Percentiles rank a stretch among this genome's conserved stretches.
phyloP scores from a whole-genome alignment of 2,797 vertebrate species.

The Hipposideros larvatus region DNA sequence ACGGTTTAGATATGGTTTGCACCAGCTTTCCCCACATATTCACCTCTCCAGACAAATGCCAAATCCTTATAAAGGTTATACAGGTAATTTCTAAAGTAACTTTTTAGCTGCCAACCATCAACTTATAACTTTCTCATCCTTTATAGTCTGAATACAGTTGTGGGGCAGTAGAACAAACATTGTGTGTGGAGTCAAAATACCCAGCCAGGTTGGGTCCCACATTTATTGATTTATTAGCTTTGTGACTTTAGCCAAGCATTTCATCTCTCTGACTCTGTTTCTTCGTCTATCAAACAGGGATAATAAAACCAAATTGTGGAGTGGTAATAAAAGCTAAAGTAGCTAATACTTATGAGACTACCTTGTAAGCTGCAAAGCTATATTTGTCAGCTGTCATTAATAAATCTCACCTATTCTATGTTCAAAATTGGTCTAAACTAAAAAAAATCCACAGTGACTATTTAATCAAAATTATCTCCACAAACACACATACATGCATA shows the following conservation, averaged over 20 bases:
- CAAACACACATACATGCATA: not conserved
- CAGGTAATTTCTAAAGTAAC: conserved; percentile 55
- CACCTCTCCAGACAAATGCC: not conserved
- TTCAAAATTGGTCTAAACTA: not conserved
- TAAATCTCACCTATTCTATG: not conserved
- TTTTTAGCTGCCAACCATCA: conserved; percentile 8
- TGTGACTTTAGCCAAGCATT: conserved; percentile 13
- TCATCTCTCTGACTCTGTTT: not conserved
- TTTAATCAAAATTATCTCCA: not conserved
- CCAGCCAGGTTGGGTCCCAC: not conserved
- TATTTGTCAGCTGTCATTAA: not conserved
- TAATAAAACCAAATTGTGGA: conserved; percentile 37
- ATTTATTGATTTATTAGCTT: conserved; percentile 21
- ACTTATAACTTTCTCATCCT: not conserved
- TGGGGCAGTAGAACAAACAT: not conserved
- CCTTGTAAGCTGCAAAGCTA: not conserved
- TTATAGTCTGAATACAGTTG: not conserved
- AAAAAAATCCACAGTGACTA: not conserved
- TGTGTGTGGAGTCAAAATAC: not conserved
- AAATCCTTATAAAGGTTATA: not conserved
- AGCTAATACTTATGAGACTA: conserved; percentile 58
- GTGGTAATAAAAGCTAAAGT: conserved; percentile 40
- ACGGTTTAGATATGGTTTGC: not conserved
- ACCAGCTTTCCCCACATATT: not conserved
- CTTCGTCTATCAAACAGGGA: conserved; percentile 19